Evolutionary conservation across 2,888 invertebrate genomes (phyloP).

Genomic region (Aphidius colemani): DNA sequence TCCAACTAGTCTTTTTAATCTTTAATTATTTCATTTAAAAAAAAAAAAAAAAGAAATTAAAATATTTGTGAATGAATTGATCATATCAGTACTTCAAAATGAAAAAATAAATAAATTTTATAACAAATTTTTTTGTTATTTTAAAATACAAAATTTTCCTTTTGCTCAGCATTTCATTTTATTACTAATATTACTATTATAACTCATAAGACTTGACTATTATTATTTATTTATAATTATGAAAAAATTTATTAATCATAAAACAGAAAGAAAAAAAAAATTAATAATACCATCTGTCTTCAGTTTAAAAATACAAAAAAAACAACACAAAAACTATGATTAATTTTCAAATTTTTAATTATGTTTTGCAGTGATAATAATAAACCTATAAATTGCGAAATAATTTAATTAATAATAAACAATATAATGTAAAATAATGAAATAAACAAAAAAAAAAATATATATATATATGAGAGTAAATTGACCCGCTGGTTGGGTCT

Average conservation of each 20-base stretch:
- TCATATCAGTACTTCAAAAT: neutral
- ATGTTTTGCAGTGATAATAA: too few species aligned
- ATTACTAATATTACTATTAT: neutral
- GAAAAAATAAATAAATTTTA: neutral
- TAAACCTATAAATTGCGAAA: too few species aligned
- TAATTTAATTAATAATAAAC: neutral
- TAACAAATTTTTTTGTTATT: neutral
- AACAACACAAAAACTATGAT: too few species aligned
- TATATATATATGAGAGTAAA: neutral
- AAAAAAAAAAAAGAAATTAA: too few species aligned
- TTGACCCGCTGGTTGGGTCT: conserved; percentile 22
- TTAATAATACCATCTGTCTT: too few species aligned
- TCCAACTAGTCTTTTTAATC: neutral
- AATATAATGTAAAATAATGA: neutral
- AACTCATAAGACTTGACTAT: neutral
- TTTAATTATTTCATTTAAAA: neutral
- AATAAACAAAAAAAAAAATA: neutral
- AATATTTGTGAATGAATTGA: neutral
- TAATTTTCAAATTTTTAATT: too few species aligned
- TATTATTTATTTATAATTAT: neutral
- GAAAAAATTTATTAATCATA: neutral
- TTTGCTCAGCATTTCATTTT: conserved; percentile 14
- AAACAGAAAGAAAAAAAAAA: neutral
- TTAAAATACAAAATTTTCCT: conserved; percentile 1
- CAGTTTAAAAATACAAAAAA: too few species aligned